Base-by-base conservation (phyloP, 2,888 invertebrate genomes). In the Ceramica pisi region DNA sequence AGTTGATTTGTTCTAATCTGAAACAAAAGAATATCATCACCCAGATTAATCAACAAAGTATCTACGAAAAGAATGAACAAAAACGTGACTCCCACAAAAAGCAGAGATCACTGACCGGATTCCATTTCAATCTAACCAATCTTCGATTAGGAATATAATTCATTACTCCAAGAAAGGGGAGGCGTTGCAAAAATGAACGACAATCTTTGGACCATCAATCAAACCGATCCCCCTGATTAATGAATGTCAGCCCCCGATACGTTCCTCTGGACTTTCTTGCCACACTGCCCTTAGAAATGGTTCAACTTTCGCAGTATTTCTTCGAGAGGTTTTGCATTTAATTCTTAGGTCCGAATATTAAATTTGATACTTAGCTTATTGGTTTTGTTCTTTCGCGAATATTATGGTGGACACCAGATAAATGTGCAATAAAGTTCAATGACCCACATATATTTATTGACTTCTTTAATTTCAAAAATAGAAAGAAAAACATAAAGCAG, bases 221-320 rank as follows among this genome's bases (percentile, higher is more conserved):
- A 86, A 80, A 78, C 67, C 72, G 84, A 76, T 81, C 74, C 82
- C 41, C n/a, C 70, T 84, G 86, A 84, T 86, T 84, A 84, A 84
- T 84, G 84, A 80, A 78, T 83, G 75, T 69, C 67, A 46, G 67
- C 71, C 71, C 71, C 57, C 61, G 64, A 67, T 65, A 61, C 72
- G 67, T 73, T 56, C 46, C 26, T 64, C 44, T 56, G 70, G 75
- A 86, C 59, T 74, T 86, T 69, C 68, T 72, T 75, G 75, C 64
- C 70, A 46, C 62, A 59, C 67, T 59, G 60, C 60, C 71, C 66
- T 71, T 64, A 74, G 72, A 67, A 78, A 82, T 65, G 63, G 71
- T 50, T 56, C 4, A 86, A 86, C 74, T 85, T 85, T 86, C 14
- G 64, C 73, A 84, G 82, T 84, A 82, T 75, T 85, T 85, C 82